Evolutionary conservation across 2,888 invertebrate genomes (phyloP), one percentile per base, ranked within the genome.

Genomic region (Pterostichus niger): DNA sequence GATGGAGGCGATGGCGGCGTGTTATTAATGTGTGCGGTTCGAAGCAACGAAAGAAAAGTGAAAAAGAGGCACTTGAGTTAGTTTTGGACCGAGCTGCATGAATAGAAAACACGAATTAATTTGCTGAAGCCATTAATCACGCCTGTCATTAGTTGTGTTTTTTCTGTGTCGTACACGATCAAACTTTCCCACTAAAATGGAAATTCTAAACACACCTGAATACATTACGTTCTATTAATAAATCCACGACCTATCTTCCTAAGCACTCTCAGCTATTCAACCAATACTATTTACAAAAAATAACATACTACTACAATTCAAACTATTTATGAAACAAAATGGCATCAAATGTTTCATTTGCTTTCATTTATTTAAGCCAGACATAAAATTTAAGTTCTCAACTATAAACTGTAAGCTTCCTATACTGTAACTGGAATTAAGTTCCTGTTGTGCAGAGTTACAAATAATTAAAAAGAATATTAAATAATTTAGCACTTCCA

Each of bases 71-170:
- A 75, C 52, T 75, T 31, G 75, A 75, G 52, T 75, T 75, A 75
- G 75, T 75, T 75, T 49, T 75, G 15, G 44, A 46, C 44, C 54
- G 73, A n/a, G 73, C 10, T 35, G 73, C 73, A 76, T 49, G 54
- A 77, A 56, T 54, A 77, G 54, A 76, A 24, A 75, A 54, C 54
- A 76, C 76, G 54, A 76, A 54, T 76, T 76, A 76, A 76, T 76
- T 76, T 76, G 31, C 76, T 9, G 49, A 11, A 13, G 24, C 52
- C 76, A 76, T 76, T 76, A 76, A 76, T 54, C 76, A 54, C 49
- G 31, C 33, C 24, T 76, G 76, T 76, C 76, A 15, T 76, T 76
- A 76, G 59, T 59, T 59, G 49, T 49, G 49, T 49, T 49, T 49
- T 49, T 49, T 40, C 33, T 17, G 15, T 35, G 71, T 35, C 17